These are phyloP conservation scores for Trachurus trachurus DNA, from an alignment of 2,797 vertebrate genomes.

Conservation along the genomic window DNA sequence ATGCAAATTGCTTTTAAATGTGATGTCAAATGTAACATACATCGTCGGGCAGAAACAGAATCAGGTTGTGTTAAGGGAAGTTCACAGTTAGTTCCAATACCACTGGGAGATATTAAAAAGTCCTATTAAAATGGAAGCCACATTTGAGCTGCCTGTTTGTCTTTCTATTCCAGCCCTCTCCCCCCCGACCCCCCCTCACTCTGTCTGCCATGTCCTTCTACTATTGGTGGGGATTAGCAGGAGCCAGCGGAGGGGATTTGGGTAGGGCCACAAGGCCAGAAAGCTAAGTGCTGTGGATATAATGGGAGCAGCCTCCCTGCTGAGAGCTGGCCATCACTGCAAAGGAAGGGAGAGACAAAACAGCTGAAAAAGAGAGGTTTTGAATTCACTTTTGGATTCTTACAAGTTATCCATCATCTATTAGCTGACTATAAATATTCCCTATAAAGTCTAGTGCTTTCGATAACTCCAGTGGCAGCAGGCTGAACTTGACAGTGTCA, in stretches of 20 bases:
- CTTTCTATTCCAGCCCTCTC: slow-evolving; percentile 65
- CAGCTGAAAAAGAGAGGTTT: slow-evolving; percentile 35
- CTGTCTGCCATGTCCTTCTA: slow-evolving; percentile 65
- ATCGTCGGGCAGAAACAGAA: slow-evolving; percentile 26
- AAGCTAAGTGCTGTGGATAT: slow-evolving; percentile 80
- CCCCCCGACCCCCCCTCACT: slow-evolving; percentile 31
- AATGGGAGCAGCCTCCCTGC: slow-evolving; percentile 73
- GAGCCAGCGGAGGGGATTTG: slow-evolving; percentile 76
- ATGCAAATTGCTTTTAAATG: slow-evolving; percentile 38
- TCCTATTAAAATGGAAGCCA: slow-evolving; percentile 68
- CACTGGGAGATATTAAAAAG: slow-evolving; percentile 59
- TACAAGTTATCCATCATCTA: neutral
- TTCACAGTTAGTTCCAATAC: slow-evolving; percentile 40
- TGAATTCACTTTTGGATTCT: slow-evolving; percentile 14
- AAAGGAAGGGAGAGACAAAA: slow-evolving; percentile 32
- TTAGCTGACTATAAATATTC: neutral
- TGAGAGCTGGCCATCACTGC: slow-evolving; percentile 59
- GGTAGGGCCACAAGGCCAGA: slow-evolving; percentile 75
- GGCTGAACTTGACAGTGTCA: slow-evolving; percentile 9
- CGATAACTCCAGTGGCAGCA: neutral
- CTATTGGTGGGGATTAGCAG: slow-evolving; percentile 77
- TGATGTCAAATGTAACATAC: slow-evolving; percentile 35
- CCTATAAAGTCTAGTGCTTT: neutral
- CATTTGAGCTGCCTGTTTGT: slow-evolving; percentile 69
- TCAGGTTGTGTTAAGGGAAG: slow-evolving; percentile 43